Percentiles rank a stretch among this genome's conserved stretches.
Evolutionary conservation across 1,140 invertebrate genomes (phyloP).

Genomic region (Adelges cooleyi): DNA sequence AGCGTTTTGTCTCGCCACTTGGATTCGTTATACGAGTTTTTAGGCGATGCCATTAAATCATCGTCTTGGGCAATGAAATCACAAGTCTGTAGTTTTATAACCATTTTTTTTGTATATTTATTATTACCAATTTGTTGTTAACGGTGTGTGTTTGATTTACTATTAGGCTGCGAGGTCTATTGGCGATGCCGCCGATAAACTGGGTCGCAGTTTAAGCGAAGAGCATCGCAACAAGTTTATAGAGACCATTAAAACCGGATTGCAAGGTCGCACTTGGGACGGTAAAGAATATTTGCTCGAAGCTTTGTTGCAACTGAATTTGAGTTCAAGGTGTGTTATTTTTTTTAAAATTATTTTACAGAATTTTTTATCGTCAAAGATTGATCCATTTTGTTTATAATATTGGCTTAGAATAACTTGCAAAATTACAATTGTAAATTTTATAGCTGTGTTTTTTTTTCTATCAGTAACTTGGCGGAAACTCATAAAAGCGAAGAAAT

Average conservation of each 20-base stretch:
- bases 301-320: slow-evolving; percentile 56
- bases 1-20: slow-evolving; percentile 66
- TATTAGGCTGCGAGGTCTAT: slow-evolving; percentile 63
- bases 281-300: slow-evolving; percentile 72
- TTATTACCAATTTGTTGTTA: no score
- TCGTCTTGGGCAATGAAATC: slow-evolving; percentile 77
- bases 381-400: not conserved
- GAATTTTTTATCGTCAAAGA: slow-evolving; percentile 5
- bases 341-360: slow-evolving; percentile 47
- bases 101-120: not conserved
- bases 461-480: slow-evolving; percentile 29
- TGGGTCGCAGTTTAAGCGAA: slow-evolving; percentile 53
- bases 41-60: slow-evolving; percentile 59
- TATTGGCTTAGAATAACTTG: not conserved
- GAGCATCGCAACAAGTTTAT: slow-evolving; percentile 54
- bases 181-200: slow-evolving; percentile 61
- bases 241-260: slow-evolving; percentile 52
- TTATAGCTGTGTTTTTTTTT: not conserved
- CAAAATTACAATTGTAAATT: not conserved
- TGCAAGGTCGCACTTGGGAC: slow-evolving; percentile 76
- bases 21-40: slow-evolving; percentile 54
- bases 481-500: slow-evolving; percentile 37
- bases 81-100: slow-evolving; percentile 42
- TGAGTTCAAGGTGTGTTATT: slow-evolving; percentile 39
- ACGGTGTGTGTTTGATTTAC: not conserved